These are phyloP conservation scores for Parnassius smintheus DNA, from an alignment of 2,888 invertebrate species.

Conservation along the genomic window DNA sequence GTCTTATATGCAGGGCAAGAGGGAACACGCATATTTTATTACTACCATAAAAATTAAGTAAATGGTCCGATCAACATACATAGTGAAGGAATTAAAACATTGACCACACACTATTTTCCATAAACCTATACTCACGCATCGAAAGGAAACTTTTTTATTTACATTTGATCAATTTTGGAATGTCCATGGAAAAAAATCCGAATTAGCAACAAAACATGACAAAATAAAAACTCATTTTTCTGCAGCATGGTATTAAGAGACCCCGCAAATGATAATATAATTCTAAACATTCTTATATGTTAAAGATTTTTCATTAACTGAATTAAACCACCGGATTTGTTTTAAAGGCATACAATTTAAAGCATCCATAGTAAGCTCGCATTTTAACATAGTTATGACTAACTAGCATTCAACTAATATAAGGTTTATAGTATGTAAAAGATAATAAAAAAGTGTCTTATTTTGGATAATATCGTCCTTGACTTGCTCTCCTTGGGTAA, in stretches of 20 bases:
- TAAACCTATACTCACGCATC: constrained; percentile 9
- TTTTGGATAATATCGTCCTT: too few species aligned
- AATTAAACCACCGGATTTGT: constrained; percentile 24
- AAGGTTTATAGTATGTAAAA: constrained; percentile 18
- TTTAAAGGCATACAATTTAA: constrained; percentile 42
- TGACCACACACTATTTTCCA: constrained; percentile 30
- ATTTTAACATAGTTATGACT: constrained; percentile 47
- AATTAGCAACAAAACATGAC: background rate
- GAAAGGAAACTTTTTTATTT: constrained; percentile 3
- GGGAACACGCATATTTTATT: constrained; percentile 28
- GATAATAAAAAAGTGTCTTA: too few species aligned
- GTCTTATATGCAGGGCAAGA: constrained; percentile 55
- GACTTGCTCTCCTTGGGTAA: too few species aligned
- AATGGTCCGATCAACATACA: constrained; percentile 43
- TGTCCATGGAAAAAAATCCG: constrained; percentile 2
- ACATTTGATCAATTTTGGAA: constrained; percentile 18
- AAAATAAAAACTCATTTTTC: too few species aligned
- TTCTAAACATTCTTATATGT: background rate
- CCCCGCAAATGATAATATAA: background rate
- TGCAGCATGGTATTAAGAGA: background rate
- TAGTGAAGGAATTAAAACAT: constrained; percentile 30
- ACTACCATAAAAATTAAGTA: constrained; percentile 38
- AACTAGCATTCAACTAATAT: constrained; percentile 52
- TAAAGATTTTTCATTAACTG: constrained; percentile 19
- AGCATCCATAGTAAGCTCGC: constrained; percentile 65